Conservation (phyloP, 2,113 vertebrate genomes). For the Pithys albifrons region DNA sequence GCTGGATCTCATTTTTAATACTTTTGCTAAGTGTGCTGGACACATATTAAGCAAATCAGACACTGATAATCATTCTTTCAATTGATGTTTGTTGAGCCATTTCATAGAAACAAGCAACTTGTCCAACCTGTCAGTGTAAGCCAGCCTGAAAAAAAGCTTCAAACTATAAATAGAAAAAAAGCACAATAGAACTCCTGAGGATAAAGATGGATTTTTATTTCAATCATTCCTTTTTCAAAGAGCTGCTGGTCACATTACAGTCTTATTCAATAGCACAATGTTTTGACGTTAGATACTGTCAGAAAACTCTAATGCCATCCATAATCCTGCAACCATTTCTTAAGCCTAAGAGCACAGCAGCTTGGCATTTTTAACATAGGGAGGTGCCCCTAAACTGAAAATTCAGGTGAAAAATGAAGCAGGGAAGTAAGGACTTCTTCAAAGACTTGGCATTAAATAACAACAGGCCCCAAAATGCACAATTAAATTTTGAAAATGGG, state of each 20-base stretch:
- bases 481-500: not conserved
- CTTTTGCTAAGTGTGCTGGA: not conserved
- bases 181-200: not conserved
- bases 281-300: not conserved
- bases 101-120: not conserved
- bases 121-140: not conserved
- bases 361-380: not conserved
- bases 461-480: not conserved
- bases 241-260: not conserved
- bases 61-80: not conserved
- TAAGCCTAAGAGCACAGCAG: not conserved
- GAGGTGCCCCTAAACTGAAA: not conserved
- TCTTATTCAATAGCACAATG: not conserved
- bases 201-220: constrained; percentile 34
- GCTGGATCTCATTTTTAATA: not conserved
- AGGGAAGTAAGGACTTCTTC: not conserved
- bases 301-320: not conserved
- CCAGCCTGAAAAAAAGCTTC: not conserved
- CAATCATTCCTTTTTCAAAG: not conserved
- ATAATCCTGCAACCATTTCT: not conserved
- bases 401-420: not conserved
- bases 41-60: not conserved
- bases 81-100: not conserved
- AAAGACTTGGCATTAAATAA: not conserved
- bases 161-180: constrained; percentile 5